Conservation (phyloP, 2,797 vertebrate species). For the Nannoperca obscura region DNA sequence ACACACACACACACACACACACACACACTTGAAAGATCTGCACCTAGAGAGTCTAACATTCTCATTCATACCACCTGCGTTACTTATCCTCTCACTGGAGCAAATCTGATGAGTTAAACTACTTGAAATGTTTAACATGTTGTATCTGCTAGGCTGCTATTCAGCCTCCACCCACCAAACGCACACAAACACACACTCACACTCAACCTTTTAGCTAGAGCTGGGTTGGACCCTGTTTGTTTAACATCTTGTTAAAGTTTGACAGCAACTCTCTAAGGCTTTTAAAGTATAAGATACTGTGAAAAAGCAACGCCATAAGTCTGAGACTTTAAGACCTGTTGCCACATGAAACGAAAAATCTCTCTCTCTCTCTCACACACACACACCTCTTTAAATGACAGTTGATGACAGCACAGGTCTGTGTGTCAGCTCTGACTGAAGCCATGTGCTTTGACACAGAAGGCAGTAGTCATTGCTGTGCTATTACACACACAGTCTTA, state of each 20-base stretch:
- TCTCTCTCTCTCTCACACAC: no score
- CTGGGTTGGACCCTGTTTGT: constrained; percentile 37
- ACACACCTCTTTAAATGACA: constrained; percentile 50
- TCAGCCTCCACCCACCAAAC: constrained; percentile 42
- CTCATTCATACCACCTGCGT: constrained; percentile 56
- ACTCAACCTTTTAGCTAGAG: constrained; percentile 9
- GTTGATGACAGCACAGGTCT: constrained; percentile 67
- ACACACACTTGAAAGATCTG: constrained; percentile 8
- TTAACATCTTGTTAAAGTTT: constrained; percentile 61
- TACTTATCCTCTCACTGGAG: constrained; percentile 5
- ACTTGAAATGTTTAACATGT: constrained; percentile 15
- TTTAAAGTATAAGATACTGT: constrained; percentile 3
- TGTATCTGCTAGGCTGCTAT: constrained; percentile 28
- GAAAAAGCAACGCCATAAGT: neutral
- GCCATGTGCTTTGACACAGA: constrained; percentile 75
- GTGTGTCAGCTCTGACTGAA: constrained; percentile 68
- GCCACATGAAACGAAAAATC: neutral
- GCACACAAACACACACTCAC: constrained; percentile 42
- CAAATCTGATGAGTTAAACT: constrained; percentile 31
- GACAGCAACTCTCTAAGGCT: constrained; percentile 29
- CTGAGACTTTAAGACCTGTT: constrained; percentile 15
- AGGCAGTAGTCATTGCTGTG: constrained; percentile 49
- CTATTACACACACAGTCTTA: constrained; percentile 46
- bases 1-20: constrained; percentile 24
- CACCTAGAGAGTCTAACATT: constrained; percentile 12